phyloP scores from a whole-genome alignment of 2,888 invertebrate genomes.

The Zhuqinia jingwanae region DNA sequence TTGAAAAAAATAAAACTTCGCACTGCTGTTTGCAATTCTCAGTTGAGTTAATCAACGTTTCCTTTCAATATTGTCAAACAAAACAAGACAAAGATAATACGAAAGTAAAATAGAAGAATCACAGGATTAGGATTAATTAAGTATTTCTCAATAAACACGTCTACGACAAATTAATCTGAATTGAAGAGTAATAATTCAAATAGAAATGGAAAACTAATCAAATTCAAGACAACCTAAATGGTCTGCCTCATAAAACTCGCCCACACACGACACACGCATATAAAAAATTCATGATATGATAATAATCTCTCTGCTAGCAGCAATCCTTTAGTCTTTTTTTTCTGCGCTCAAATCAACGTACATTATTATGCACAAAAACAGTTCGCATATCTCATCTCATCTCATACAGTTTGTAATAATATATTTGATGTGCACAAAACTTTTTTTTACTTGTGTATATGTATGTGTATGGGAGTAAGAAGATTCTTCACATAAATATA shows the following conservation, averaged over 20 bases:
- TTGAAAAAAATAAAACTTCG: too few relatives aligned
- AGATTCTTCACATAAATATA: too few relatives aligned
- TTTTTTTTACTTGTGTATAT: not conserved
- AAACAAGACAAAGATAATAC: too few relatives aligned
- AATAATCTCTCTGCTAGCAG: constrained; percentile 4
- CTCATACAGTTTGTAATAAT: not conserved
- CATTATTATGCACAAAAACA: not conserved
- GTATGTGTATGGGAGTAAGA: not conserved
- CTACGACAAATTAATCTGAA: constrained; percentile 36
- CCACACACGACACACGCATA: constrained; percentile 22
- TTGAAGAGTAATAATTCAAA: constrained; percentile 26
- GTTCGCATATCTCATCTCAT: not conserved
- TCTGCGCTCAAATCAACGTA: not conserved
- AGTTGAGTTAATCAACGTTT: too few relatives aligned
- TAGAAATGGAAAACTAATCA: constrained; percentile 39
- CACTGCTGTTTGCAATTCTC: too few relatives aligned
- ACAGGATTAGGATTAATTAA: too few relatives aligned
- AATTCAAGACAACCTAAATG: constrained; percentile 18
- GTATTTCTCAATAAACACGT: too few relatives aligned
- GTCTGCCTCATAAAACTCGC: constrained; percentile 44
- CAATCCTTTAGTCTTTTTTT: not conserved
- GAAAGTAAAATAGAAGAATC: too few relatives aligned
- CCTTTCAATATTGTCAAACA: too few relatives aligned
- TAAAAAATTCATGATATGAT: not conserved
- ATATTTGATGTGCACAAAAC: not conserved